Evolutionary conservation across 2,888 invertebrate species (phyloP).

Genomic region (Flexamia atlantica): DNA sequence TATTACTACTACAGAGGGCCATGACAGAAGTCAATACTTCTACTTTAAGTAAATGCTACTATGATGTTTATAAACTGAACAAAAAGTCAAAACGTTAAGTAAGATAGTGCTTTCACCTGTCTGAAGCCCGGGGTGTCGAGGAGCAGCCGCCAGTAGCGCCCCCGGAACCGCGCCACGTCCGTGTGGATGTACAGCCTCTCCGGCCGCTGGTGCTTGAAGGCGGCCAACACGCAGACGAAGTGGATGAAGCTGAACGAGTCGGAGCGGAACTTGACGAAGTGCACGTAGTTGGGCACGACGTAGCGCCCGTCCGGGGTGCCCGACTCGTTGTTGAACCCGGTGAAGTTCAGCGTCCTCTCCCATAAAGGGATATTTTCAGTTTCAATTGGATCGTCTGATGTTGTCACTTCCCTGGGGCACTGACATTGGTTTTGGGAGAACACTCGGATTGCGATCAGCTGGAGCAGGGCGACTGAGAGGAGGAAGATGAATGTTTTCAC

Average conservation of each 20-base stretch:
- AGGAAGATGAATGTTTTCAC: neutral
- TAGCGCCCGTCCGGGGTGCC: conserved; percentile 67
- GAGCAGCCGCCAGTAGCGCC: conserved; percentile 69
- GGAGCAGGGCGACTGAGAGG: neutral
- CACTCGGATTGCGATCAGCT: neutral
- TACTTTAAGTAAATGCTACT: too few species aligned
- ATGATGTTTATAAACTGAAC: too few species aligned
- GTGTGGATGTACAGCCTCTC: conserved; percentile 72
- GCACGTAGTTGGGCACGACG: conserved; percentile 72
- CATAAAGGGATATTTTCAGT: conserved; percentile 16
- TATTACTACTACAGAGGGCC: too few species aligned
- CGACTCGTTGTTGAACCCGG: conserved; percentile 69
- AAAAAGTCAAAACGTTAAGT: too few species aligned
- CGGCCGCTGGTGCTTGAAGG: conserved; percentile 70
- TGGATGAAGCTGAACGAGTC: conserved; percentile 68
- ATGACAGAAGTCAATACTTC: too few species aligned
- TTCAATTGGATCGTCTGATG: neutral
- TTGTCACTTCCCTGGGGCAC: neutral
- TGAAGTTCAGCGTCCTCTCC: conserved; percentile 62
- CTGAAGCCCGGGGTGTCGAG: conserved; percentile 64
- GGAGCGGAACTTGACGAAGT: conserved; percentile 70
- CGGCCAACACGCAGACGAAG: conserved; percentile 68
- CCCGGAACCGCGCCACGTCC: conserved; percentile 67
- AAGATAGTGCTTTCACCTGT: too few species aligned
- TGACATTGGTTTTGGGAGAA: neutral